Evolutionary conservation across 2,797 vertebrate genomes (phyloP).

Genomic region (Agapornis canus): DNA sequence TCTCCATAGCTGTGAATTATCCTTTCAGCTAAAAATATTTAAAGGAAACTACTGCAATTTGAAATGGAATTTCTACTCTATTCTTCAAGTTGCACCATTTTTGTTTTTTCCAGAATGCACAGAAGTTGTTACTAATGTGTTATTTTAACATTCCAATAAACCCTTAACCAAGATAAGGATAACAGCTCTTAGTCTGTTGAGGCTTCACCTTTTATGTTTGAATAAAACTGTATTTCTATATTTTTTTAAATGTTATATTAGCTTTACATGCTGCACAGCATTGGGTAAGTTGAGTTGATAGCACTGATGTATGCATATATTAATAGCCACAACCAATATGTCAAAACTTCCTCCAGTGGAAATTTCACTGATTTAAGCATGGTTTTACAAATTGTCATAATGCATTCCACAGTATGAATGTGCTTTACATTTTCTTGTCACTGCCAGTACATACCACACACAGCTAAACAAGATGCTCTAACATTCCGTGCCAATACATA

Average conservation of each 20-base stretch:
- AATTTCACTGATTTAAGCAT: not conserved
- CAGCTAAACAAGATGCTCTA: constrained; percentile 27
- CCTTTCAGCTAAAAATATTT: constrained; percentile 3
- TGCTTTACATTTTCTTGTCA: not conserved
- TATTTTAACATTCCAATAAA: not conserved
- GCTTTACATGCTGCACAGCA: not conserved
- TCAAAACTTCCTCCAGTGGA: not conserved
- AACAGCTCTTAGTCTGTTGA: not conserved
- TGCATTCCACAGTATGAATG: not conserved
- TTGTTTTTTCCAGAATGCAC: not conserved
- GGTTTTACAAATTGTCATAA: not conserved
- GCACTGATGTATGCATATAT: not conserved
- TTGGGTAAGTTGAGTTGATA: not conserved
- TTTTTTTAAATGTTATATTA: not conserved
- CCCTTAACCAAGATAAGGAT: not conserved
- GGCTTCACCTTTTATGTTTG: not conserved
- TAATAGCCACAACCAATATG: not conserved
- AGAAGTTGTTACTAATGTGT: not conserved
- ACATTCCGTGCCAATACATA: not conserved
- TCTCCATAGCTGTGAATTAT: constrained; percentile 9
- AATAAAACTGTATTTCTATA: not conserved
- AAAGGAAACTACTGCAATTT: not conserved
- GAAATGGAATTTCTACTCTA: not conserved
- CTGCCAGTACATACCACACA: constrained; percentile 1
- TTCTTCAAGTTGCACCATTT: not conserved